These are phyloP conservation scores for Morone saxatilis DNA, from an alignment of 2,113 vertebrate species.

Conservation along the genomic window DNA sequence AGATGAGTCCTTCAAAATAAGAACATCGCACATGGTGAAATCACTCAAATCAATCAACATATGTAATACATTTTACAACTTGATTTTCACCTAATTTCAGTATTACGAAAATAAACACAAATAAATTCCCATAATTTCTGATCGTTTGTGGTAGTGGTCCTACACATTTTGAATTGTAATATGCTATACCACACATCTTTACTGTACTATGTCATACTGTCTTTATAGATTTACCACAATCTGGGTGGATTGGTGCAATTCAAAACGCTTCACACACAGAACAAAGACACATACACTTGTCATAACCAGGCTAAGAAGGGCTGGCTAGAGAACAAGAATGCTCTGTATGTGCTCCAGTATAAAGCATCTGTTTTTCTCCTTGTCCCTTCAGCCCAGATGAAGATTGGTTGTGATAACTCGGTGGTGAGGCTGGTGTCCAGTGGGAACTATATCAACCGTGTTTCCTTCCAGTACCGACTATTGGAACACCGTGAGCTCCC, in stretches of 20 bases:
- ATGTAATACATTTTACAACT: background rate
- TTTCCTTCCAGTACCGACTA: constrained; percentile 94
- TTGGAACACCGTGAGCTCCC: constrained; percentile 87
- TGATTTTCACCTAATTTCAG: background rate
- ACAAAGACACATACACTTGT: background rate
- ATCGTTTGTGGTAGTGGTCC: no score
- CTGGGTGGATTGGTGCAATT: background rate
- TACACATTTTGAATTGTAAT: background rate
- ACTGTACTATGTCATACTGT: background rate
- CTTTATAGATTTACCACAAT: background rate
- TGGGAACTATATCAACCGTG: constrained; percentile 92
- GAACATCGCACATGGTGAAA: background rate
- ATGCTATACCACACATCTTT: no score
- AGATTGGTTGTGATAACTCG: constrained; percentile 95
- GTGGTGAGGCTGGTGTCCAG: constrained; percentile 96
- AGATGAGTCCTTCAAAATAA: constrained; percentile 6
- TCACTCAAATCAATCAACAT: background rate
- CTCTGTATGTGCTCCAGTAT: constrained; percentile 18
- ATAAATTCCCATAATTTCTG: no score
- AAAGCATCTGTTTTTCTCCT: constrained; percentile 43
- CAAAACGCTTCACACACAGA: background rate
- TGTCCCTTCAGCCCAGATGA: constrained; percentile 90
- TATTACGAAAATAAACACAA: background rate
- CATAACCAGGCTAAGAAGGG: background rate
- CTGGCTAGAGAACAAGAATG: constrained; percentile 8